Percentiles rank a stretch among this genome's conserved stretches.
These are phyloP conservation scores for Hypolimnas misippus DNA, from an alignment of 2,888 invertebrate genomes.

Conservation along the genomic window DNA sequence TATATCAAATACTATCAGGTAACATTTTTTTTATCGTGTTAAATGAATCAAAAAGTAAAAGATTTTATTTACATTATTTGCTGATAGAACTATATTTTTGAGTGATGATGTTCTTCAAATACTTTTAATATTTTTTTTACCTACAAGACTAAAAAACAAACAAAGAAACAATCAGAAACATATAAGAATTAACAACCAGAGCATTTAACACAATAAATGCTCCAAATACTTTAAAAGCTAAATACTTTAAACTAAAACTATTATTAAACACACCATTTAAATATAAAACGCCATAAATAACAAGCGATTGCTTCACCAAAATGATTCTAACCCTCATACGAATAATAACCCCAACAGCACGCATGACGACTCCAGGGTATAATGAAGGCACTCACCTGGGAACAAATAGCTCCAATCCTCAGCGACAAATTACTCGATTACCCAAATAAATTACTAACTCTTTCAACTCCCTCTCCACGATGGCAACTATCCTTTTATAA, in stretches of 20 bases:
- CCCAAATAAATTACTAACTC: slow-evolving; percentile 70
- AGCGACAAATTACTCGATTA: slow-evolving; percentile 70
- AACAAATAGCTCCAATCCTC: slow-evolving; percentile 65
- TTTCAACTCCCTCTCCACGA: slow-evolving; percentile 40
- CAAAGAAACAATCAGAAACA: too few species aligned
- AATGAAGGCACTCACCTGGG: slow-evolving; percentile 55
- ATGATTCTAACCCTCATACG: slow-evolving; percentile 4
- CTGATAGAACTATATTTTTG: too few species aligned
- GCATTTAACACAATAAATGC: neutral
- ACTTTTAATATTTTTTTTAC: too few species aligned
- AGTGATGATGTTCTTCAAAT: too few species aligned
- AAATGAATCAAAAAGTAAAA: too few species aligned
- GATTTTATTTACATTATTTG: too few species aligned
- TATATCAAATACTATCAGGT: too few species aligned
- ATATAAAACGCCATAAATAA: neutral
- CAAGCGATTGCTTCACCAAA: neutral
- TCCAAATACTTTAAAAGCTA: neutral
- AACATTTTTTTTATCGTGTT: too few species aligned
- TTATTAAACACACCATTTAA: neutral
- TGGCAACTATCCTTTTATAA: slow-evolving; percentile 27
- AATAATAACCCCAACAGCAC: slow-evolving; percentile 12
- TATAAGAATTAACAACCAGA: too few species aligned
- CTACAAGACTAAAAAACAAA: too few species aligned
- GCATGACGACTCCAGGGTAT: slow-evolving; percentile 13
- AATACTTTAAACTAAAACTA: neutral